phyloP scores from a whole-genome alignment of 2,113 vertebrate species.

The Chiloscyllium plagiosum region DNA sequence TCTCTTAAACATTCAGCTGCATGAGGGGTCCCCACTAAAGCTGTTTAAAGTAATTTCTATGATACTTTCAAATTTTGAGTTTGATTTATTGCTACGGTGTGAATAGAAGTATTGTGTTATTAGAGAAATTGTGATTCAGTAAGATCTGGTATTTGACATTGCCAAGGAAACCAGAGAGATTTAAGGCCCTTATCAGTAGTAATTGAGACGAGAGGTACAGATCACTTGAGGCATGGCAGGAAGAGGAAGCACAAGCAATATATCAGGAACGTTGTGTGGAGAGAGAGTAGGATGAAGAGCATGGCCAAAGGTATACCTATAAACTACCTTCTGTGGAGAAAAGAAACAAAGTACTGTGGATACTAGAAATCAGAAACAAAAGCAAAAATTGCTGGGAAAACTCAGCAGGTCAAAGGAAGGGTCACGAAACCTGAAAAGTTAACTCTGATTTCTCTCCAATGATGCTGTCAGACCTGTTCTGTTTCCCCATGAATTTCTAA shows the following conservation, averaged over 20 bases:
- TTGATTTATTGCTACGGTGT: neutral
- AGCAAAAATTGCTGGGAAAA: too few species aligned
- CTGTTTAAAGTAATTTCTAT: neutral
- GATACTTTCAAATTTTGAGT: neutral
- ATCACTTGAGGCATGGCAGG: neutral
- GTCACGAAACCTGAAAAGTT: too few species aligned
- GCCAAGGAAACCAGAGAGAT: neutral
- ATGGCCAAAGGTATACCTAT: neutral
- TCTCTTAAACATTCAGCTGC: neutral
- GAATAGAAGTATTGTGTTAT: neutral
- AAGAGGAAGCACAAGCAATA: neutral
- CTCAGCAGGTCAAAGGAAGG: too few species aligned
- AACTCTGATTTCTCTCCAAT: too few species aligned
- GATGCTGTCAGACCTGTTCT: too few species aligned
- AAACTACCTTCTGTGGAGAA: neutral
- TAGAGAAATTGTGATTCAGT: neutral
- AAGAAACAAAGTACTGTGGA: too few species aligned
- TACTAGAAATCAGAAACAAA: too few species aligned
- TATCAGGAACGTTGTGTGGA: neutral
- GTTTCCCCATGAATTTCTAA: too few species aligned
- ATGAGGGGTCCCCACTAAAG: neutral
- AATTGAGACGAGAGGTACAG: neutral
- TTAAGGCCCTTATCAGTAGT: neutral
- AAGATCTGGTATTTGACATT: neutral
- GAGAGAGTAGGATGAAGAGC: neutral